These are phyloP conservation scores for Isaurus tuberculatus DNA, from an alignment of 92 coral and sea anemone genomes.

Conservation along the genomic window DNA sequence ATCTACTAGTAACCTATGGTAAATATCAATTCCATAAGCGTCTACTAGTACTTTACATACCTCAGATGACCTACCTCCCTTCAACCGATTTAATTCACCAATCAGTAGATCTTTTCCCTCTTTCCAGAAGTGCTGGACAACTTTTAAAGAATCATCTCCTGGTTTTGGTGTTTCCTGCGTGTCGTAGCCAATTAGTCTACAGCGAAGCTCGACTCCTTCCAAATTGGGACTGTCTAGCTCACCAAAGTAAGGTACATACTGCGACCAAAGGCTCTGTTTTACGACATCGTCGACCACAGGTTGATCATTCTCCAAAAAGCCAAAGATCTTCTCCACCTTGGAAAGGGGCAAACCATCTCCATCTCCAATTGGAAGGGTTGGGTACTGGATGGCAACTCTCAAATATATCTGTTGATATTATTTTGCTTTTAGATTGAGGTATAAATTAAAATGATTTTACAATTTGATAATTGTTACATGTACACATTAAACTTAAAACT, in stretches of 20 bases:
- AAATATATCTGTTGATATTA: neutral
- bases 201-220: conserved; percentile 22
- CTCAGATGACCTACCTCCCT: neutral
- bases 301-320: conserved; percentile 13
- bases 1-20: conserved; percentile 16
- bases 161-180: conserved; percentile 48
- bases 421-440: neutral
- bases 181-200: conserved; percentile 41
- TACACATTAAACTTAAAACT: neutral
- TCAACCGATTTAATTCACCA: neutral
- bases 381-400: neutral
- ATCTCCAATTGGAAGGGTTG: conserved; percentile 28
- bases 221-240: neutral
- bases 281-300: conserved; percentile 9
- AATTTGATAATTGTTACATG: neutral
- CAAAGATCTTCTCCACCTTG: conserved; percentile 33
- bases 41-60: neutral
- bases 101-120: conserved; percentile 12
- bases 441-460: neutral
- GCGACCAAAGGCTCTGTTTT: conserved; percentile 11
- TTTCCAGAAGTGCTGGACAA: conserved; percentile 15
- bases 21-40: conserved; percentile 31
- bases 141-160: neutral
- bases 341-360: conserved; percentile 48
- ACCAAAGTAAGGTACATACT: neutral